Evolutionary conservation across 2,888 invertebrate genomes (phyloP).

Genomic region (Heteropelma amictum): DNA sequence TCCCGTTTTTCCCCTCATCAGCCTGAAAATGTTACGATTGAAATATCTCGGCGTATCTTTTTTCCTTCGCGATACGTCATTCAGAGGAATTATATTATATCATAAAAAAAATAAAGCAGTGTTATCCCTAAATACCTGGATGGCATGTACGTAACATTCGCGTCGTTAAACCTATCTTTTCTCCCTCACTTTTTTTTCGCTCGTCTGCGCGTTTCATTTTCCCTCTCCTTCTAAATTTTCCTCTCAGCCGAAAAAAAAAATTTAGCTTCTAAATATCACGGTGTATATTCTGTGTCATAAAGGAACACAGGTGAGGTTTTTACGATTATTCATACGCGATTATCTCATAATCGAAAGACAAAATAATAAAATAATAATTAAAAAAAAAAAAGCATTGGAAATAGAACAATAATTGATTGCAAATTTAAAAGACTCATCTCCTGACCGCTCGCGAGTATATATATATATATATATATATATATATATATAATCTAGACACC

Average conservation of each 20-base stretch:
- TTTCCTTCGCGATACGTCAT: constrained; percentile 56
- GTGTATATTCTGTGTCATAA: constrained; percentile 61
- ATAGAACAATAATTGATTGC: constrained; percentile 55
- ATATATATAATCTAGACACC: constrained; percentile 35
- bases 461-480: too few relatives aligned
- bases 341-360: constrained; percentile 54
- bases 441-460: constrained; percentile 23
- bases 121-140: constrained; percentile 72
- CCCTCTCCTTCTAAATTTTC: constrained; percentile 34
- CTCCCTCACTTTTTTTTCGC: constrained; percentile 22
- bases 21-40: constrained; percentile 63
- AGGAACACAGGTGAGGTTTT: constrained; percentile 59
- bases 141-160: constrained; percentile 67
- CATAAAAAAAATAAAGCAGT: constrained; percentile 74
- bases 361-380: constrained; percentile 29
- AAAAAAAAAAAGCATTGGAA: constrained; percentile 11
- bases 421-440: constrained; percentile 54
- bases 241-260: constrained; percentile 57
- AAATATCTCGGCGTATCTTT: constrained; percentile 55
- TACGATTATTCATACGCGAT: constrained; percentile 57
- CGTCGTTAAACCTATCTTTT: constrained; percentile 53
- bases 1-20: constrained; percentile 52
- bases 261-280: constrained; percentile 76
- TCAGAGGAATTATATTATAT: constrained; percentile 61
- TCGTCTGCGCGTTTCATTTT: constrained; percentile 30